phyloP scores from a whole-genome alignment of 2,888 invertebrate genomes.

The Sarcophaga rosellei region DNA sequence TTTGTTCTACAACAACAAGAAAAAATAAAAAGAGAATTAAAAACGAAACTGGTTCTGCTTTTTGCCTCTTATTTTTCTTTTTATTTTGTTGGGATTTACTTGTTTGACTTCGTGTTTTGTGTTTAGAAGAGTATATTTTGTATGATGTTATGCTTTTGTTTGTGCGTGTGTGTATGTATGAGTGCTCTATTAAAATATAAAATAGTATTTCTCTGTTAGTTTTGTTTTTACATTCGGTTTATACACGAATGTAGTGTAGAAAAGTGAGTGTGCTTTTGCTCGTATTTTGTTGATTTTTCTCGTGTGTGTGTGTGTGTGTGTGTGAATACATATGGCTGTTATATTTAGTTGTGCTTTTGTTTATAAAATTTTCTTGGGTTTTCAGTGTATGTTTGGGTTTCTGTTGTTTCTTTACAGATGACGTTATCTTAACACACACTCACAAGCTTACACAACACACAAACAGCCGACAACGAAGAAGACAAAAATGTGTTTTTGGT shows the following conservation, averaged over 20 bases:
- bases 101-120: background rate
- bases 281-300: constrained; percentile 3
- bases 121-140: background rate
- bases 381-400: constrained; percentile 10
- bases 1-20: background rate
- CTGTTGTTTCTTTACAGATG: constrained; percentile 59
- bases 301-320: constrained; percentile 61
- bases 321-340: constrained; percentile 7
- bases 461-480: constrained; percentile 12
- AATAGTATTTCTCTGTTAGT: constrained; percentile 30
- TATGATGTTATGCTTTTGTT: no score
- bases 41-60: constrained; percentile 30
- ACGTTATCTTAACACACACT: constrained; percentile 64
- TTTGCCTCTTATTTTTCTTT: background rate
- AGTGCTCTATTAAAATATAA: constrained; percentile 28
- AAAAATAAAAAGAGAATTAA: no score
- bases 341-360: background rate
- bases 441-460: background rate
- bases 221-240: background rate
- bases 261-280: constrained; percentile 59
- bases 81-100: background rate
- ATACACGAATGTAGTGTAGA: background rate
- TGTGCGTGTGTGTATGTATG: background rate
- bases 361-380: background rate
- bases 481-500: constrained; percentile 55